phyloP scores from a whole-genome alignment of 2,113 vertebrate genomes.

The Crotalus helleri region DNA sequence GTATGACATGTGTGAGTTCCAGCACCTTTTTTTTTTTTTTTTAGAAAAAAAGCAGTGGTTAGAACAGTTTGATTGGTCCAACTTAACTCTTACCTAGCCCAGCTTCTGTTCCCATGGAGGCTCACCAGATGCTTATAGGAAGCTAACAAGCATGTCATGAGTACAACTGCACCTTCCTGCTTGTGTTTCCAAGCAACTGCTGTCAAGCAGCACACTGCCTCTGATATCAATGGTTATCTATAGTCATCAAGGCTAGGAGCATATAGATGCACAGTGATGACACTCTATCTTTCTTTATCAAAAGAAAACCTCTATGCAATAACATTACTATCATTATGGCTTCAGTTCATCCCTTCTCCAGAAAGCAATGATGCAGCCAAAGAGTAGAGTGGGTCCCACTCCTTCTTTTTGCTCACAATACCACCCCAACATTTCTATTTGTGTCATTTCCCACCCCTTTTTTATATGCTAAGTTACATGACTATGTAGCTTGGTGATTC shows the following conservation, averaged over 20 bases:
- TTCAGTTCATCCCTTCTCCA: neutral
- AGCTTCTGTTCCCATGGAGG: neutral
- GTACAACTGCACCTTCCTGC: neutral
- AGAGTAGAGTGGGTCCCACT: neutral
- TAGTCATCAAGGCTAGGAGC: neutral
- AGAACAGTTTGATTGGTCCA: neutral
- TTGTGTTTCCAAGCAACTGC: neutral
- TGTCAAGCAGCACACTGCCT: neutral
- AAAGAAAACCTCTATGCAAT: neutral
- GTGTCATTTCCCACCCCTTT: neutral
- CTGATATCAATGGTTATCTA: neutral
- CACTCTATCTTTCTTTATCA: neutral
- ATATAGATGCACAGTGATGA: neutral
- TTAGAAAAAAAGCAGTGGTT: neutral
- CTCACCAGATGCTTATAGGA: neutral
- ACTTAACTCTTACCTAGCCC: neutral
- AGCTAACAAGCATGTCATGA: neutral
- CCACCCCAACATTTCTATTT: neutral
- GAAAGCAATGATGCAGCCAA: neutral
- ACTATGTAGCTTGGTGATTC: neutral
- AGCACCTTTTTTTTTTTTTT: no score
- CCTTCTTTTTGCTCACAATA: neutral
- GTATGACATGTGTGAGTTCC: no score
- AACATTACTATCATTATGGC: neutral
- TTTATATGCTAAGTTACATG: neutral